Conservation (phyloP, 2,888 invertebrate species). For the Agrilus biguttatus region DNA sequence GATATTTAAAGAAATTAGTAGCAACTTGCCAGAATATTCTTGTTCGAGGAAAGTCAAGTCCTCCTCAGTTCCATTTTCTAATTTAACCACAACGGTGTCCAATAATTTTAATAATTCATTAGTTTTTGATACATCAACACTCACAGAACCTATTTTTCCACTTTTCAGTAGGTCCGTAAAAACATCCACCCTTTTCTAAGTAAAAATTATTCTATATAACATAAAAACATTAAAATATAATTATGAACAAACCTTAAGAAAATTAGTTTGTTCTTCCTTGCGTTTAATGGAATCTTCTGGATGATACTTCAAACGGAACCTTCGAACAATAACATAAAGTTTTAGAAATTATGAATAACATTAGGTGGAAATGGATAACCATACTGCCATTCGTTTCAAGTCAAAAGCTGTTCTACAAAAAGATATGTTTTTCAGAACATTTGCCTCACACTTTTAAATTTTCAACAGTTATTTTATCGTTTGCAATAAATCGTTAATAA, state of each 20-base stretch:
- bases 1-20: neutral
- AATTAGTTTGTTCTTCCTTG: conserved; percentile 70
- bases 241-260: conserved; percentile 51
- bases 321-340: conserved; percentile 32
- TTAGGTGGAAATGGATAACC: no score
- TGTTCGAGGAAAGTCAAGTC: conserved; percentile 78
- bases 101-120: conserved; percentile 73
- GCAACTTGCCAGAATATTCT: conserved; percentile 32
- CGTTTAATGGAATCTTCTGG: conserved; percentile 89
- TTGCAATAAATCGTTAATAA: no score
- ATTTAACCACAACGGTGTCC: conserved; percentile 91
- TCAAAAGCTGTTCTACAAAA: no score
- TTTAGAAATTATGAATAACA: no score
- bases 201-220: conserved; percentile 9
- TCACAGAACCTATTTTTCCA: conserved; percentile 58
- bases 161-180: conserved; percentile 71
- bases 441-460: no score
- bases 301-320: conserved; percentile 99
- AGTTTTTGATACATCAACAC: conserved; percentile 75
- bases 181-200: conserved; percentile 71
- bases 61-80: conserved; percentile 85
- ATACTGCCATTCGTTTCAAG: no score
- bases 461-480: no score
- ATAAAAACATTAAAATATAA: neutral
- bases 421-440: no score